These are phyloP conservation scores for Orthosia gothica DNA, from an alignment of 2,888 invertebrate genomes.

Conservation along the genomic window DNA sequence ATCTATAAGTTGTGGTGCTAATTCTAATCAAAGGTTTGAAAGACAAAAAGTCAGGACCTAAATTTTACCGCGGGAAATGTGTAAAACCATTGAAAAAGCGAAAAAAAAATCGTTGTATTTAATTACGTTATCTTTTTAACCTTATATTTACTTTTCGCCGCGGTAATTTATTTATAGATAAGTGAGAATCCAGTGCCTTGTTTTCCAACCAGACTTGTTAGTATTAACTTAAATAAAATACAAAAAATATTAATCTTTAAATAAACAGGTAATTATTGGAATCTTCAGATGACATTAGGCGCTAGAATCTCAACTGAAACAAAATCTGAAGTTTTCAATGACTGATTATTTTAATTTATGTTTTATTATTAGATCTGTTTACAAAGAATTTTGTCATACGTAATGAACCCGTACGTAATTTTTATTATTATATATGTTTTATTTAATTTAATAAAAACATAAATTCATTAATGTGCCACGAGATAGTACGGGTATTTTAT, in stretches of 20 bases:
- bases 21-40: conserved; percentile 48
- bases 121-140: conserved; percentile 30
- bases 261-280: conserved; percentile 82
- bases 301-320: conserved; percentile 86
- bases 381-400: conserved; percentile 69
- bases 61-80: conserved; percentile 49
- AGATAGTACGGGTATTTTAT: conserved; percentile 87
- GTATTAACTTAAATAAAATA: conserved; percentile 70
- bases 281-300: conserved; percentile 86
- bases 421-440: conserved; percentile 67
- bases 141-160: conserved; percentile 35
- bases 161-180: conserved; percentile 53
- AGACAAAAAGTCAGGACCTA: conserved; percentile 58
- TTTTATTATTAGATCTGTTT: conserved; percentile 84
- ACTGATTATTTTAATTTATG: conserved; percentile 82
- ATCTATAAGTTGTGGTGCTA: conserved; percentile 62
- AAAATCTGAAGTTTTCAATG: conserved; percentile 90
- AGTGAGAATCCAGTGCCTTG: conserved; percentile 68
- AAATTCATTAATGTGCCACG: conserved; percentile 85
- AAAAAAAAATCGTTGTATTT: conserved; percentile 45
- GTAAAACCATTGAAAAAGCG: conserved; percentile 45
- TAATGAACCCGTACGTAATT: conserved; percentile 78
- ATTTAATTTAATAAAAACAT: conserved; percentile 73
- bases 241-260: conserved; percentile 75
- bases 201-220: conserved; percentile 65